phyloP scores from a whole-genome alignment of 2,797 vertebrate genomes.

The Sparus aurata region DNA sequence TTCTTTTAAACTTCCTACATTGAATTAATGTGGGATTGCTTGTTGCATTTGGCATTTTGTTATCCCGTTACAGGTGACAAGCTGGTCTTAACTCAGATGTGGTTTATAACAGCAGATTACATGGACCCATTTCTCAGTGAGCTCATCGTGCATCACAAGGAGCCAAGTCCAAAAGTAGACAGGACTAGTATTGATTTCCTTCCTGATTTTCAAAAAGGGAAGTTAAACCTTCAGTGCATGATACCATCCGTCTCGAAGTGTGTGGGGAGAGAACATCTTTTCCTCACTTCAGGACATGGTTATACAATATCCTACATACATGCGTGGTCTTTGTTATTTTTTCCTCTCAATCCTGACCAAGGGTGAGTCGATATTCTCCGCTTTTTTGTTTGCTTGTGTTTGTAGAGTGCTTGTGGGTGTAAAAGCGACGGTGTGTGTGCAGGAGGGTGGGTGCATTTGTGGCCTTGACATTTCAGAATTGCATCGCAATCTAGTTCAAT shows the following conservation, averaged over 20 bases:
- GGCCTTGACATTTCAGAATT: constrained; percentile 20
- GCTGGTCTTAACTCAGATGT: not conserved
- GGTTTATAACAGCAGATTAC: not conserved
- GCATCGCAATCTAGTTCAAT: constrained; percentile 25
- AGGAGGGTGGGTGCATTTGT: not conserved
- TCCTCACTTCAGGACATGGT: constrained; percentile 48
- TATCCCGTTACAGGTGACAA: not conserved
- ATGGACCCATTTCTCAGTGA: not conserved
- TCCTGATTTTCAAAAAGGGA: constrained; percentile 55
- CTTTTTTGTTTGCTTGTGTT: constrained; percentile 43
- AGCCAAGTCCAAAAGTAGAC: constrained; percentile 8
- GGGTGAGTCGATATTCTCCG: constrained; percentile 67
- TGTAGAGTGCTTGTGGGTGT: constrained; percentile 38
- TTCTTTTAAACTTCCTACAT: not conserved
- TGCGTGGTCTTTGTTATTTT: constrained; percentile 64
- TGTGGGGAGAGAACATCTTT: constrained; percentile 32
- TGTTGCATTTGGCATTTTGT: not conserved
- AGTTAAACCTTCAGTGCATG: constrained; percentile 32
- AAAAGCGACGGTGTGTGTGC: constrained; percentile 3
- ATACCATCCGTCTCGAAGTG: not conserved
- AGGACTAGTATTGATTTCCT: constrained; percentile 55
- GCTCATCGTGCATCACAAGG: not conserved
- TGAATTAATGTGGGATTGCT: not conserved
- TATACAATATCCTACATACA: constrained; percentile 67
- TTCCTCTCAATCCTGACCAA: constrained; percentile 64